These are phyloP conservation scores for Scrobipalpa atriplicella DNA, from an alignment of 2,888 invertebrate species.

Conservation along the genomic window DNA sequence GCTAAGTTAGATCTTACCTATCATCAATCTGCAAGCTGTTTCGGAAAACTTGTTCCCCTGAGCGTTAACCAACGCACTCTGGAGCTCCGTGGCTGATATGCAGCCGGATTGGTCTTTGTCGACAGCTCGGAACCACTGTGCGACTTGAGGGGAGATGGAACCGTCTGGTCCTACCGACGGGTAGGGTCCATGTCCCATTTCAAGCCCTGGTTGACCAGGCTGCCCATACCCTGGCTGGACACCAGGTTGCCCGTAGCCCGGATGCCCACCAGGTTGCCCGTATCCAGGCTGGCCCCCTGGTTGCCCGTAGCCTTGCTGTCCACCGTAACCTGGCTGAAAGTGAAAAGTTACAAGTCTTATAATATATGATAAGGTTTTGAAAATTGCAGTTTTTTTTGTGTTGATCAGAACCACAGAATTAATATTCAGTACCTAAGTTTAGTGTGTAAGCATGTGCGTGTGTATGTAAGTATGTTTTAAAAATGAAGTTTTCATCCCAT, in stretches of 20 bases:
- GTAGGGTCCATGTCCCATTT: constrained; percentile 76
- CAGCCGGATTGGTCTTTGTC: constrained; percentile 92
- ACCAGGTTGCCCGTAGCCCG: constrained; percentile 37
- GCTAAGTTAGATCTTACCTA: constrained; percentile 78
- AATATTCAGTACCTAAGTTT: too few species aligned
- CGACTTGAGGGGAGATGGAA: constrained; percentile 86
- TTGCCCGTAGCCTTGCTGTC: constrained; percentile 40
- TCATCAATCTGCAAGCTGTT: constrained; percentile 93
- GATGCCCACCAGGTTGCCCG: constrained; percentile 52
- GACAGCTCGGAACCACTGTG: constrained; percentile 92
- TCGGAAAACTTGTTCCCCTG: constrained; percentile 93
- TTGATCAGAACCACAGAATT: too few species aligned
- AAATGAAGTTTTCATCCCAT: too few species aligned
- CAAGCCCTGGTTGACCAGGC: constrained; percentile 49
- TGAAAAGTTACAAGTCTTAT: not conserved
- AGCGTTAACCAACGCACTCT: constrained; percentile 91
- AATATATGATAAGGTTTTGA: not conserved
- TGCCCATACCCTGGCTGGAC: constrained; percentile 41
- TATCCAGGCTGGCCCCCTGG: constrained; percentile 39
- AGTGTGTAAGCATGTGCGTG: too few species aligned
- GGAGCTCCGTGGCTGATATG: constrained; percentile 89
- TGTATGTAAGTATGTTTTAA: too few species aligned
- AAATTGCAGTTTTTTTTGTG: too few species aligned
- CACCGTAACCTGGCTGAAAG: constrained; percentile 43
- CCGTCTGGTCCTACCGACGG: constrained; percentile 78